phyloP scores from a whole-genome alignment of 2,113 vertebrate genomes.

The Cavia aperea region DNA sequence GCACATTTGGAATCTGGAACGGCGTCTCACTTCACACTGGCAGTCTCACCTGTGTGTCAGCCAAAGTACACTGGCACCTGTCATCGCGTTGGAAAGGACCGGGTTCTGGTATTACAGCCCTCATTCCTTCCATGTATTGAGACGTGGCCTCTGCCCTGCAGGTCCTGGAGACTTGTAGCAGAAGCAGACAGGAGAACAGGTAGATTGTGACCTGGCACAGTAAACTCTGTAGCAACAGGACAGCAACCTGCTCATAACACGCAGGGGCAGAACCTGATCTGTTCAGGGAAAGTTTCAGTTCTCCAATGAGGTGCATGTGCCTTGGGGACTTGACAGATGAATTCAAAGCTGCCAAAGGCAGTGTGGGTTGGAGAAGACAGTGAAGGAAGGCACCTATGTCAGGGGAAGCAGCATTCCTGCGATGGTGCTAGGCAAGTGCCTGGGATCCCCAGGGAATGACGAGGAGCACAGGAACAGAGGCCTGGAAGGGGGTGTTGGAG shows the following conservation, averaged over 20 bases:
- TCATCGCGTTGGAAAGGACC: not conserved
- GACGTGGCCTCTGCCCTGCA: not conserved
- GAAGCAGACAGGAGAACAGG: not conserved
- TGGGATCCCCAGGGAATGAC: not conserved
- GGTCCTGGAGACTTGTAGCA: not conserved
- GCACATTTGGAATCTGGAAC: constrained; percentile 40
- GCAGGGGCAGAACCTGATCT: not conserved
- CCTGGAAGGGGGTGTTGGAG: not conserved
- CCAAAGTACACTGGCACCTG: constrained; percentile 41
- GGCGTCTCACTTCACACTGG: constrained; percentile 27
- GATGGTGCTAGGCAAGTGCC: rapidly evolving
- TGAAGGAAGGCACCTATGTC: not conserved
- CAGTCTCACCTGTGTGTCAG: not conserved
- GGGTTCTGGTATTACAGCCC: not conserved
- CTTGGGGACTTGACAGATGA: not conserved
- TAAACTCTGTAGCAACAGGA: rapidly evolving
- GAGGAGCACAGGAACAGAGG: too few relatives aligned
- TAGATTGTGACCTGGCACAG: not conserved
- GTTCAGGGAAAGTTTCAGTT: not conserved
- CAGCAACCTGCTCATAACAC: rapidly evolving
- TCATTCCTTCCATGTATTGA: not conserved
- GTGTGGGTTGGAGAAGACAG: not conserved
- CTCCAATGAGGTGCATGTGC: not conserved
- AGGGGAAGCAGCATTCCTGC: not conserved
- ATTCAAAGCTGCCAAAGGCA: not conserved